Evolutionary conservation across 2,113 vertebrate genomes (phyloP), one percentile per base, ranked within the genome.

Genomic region (Anarhynchus alexandrinus): DNA sequence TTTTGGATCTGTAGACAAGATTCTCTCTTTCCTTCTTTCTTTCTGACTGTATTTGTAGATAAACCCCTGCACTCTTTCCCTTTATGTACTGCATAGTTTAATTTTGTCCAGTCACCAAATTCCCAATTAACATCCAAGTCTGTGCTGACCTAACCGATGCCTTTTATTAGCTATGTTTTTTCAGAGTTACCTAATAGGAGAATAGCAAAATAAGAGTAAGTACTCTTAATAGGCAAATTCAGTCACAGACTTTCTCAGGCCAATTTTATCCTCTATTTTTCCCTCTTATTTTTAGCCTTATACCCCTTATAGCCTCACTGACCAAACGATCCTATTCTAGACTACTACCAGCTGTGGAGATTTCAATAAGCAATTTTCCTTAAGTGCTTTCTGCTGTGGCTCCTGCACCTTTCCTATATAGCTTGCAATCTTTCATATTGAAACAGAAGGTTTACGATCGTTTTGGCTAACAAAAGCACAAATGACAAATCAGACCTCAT

Each of bases 351-450:
- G 26, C 82, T 89, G 38, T 51, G 58, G 10, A 1, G 47, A 71
- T 92, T 97, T 94, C 82, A 95, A 92, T 55, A 86, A 64, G 18
- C 36, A 92, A 61, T 96, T 97, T 93, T 93, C 45, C 67, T 26
- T 61, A 55, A 88, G 40, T 74, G 64, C 29, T 83, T 95, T 94
- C 64, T 93, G 29, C 54, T 47, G 32, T 76, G 30, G n/a, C 1
- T n/a, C 7, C 43, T 76, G 16, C 29, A 71, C 49, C 49, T 86
- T 94, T 90, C 34, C 13, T 79, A 20, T 32, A 47, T 4, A 86
- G 40, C 43, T 71, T 82, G 12, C 72, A 82, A 61, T 59, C 52
- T 55, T 91, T 88, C 59, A 15, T 78, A 59, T 76, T 74, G 64
- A 91, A 93, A 67, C 26, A 84, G 70, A 64, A 85, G 19, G 10